These are phyloP conservation scores for Habropoda laboriosa DNA, from an alignment of 1,140 invertebrate species.

Conservation along the genomic window DNA sequence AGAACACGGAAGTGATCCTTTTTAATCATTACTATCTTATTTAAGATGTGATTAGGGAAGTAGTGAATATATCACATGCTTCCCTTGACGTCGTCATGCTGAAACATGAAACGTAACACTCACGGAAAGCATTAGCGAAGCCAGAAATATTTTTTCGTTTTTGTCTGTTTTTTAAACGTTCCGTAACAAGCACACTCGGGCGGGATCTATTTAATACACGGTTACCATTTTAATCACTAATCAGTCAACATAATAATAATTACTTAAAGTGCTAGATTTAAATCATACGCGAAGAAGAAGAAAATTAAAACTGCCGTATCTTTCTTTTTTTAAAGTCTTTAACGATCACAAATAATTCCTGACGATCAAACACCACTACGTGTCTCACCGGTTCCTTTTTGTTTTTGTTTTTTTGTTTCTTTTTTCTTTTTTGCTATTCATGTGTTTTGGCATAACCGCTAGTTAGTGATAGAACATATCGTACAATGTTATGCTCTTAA, in stretches of 20 bases:
- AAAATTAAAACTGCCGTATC: slow-evolving; percentile 9
- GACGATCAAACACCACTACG: slow-evolving; percentile 21
- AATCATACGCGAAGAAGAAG: slow-evolving; percentile 27
- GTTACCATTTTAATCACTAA: slow-evolving; percentile 39
- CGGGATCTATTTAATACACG: slow-evolving; percentile 15
- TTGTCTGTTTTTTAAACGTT: slow-evolving; percentile 19
- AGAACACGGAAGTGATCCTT: slow-evolving; percentile 29
- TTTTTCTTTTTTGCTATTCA: slow-evolving; percentile 2
- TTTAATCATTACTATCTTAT: slow-evolving; percentile 44
- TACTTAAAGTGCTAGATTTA: slow-evolving; percentile 46
- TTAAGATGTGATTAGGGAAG: slow-evolving; percentile 61
- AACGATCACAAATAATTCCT: slow-evolving; percentile 36
- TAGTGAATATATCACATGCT: slow-evolving; percentile 61
- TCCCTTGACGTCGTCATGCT: slow-evolving; percentile 51
- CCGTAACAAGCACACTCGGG: slow-evolving; percentile 29
- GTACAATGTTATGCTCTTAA: slow-evolving; percentile 41
- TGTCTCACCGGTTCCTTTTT: neutral
- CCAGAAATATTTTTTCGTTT: neutral
- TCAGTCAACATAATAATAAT: slow-evolving; percentile 47
- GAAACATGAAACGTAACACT: slow-evolving; percentile 61
- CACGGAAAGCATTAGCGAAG: slow-evolving; percentile 21
- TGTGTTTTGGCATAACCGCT: slow-evolving; percentile 29
- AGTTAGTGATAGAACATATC: slow-evolving; percentile 36
- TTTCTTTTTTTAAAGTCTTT: slow-evolving; percentile 18
- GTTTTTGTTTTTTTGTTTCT: neutral